Conservation (phyloP, 2,797 vertebrate species). For the Ctenosaura bakeri region DNA sequence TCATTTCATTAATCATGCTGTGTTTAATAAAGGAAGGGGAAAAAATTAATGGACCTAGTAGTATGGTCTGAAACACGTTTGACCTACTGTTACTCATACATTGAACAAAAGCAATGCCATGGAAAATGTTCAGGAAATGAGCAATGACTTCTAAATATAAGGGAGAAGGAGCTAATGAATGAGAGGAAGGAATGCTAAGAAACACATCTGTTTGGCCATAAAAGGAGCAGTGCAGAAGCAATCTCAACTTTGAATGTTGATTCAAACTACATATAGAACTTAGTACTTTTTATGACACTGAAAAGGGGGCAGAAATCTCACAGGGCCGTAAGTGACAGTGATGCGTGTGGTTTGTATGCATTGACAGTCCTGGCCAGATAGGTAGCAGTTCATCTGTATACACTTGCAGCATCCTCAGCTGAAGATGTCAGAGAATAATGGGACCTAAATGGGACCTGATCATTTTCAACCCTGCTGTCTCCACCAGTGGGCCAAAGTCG, state of each 20-base stretch:
- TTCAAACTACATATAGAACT: slow-evolving; percentile 62
- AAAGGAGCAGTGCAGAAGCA: slow-evolving; percentile 68
- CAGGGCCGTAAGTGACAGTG: neutral
- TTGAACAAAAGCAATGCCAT: slow-evolving; percentile 76
- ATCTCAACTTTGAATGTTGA: slow-evolving; percentile 63
- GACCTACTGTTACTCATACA: slow-evolving; percentile 74
- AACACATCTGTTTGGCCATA: slow-evolving; percentile 81
- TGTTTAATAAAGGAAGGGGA: slow-evolving; percentile 31
- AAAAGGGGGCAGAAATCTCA: neutral
- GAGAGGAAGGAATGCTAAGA: slow-evolving; percentile 77
- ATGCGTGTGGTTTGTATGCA: neutral
- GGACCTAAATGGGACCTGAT: neutral
- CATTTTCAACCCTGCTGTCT: neutral
- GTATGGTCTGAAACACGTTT: slow-evolving; percentile 74
- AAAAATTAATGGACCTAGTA: slow-evolving; percentile 76
- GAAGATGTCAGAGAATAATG: neutral
- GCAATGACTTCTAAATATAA: slow-evolving; percentile 80
- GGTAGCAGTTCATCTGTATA: neutral
- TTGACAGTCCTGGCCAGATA: neutral
- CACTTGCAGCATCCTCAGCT: neutral
- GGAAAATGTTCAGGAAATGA: slow-evolving; percentile 80
- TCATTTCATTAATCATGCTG: slow-evolving; percentile 74
- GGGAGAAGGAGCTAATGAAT: slow-evolving; percentile 72
- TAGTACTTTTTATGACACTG: slow-evolving; percentile 7
- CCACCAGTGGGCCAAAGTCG: neutral